Conservation (phyloP, 2,888 invertebrate species). For the Catocala nupta region DNA sequence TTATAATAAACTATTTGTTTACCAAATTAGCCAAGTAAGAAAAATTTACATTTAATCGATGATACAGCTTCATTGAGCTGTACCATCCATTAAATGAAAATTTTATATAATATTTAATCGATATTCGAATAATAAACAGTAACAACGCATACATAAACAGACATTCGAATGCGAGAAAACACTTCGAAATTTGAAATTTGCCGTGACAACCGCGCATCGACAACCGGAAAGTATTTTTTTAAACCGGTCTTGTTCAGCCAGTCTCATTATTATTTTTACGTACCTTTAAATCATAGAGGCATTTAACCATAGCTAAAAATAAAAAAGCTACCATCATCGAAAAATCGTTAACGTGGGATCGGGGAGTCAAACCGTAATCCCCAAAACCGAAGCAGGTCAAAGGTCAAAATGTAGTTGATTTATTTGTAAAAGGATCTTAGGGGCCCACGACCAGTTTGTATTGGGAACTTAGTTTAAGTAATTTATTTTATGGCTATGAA, state of each 20-base stretch:
- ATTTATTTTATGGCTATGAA: slow-evolving; percentile 14
- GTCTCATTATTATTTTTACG: slow-evolving; percentile 12
- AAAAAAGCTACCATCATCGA: slow-evolving; percentile 63
- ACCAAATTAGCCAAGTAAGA: too few species aligned
- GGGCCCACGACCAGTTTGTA: slow-evolving; percentile 27
- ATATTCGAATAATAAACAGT: too few species aligned
- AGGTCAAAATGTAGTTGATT: slow-evolving; percentile 78
- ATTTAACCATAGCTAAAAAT: slow-evolving; percentile 47
- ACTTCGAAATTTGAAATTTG: neutral
- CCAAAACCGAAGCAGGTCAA: slow-evolving; percentile 63
- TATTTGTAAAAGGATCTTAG: slow-evolving; percentile 56
- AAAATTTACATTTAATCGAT: too few species aligned
- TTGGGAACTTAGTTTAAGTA: slow-evolving; percentile 23
- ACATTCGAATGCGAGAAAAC: too few species aligned
- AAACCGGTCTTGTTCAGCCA: slow-evolving; percentile 3
- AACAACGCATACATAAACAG: too few species aligned
- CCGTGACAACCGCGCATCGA: neutral
- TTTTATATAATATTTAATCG: too few species aligned
- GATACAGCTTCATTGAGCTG: too few species aligned
- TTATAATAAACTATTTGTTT: too few species aligned
- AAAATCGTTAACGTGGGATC: slow-evolving; percentile 68
- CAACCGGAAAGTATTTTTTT: neutral
- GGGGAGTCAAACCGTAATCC: slow-evolving; percentile 51
- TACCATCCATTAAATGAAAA: too few species aligned
- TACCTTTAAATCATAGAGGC: slow-evolving; percentile 27